Base-by-base conservation (phyloP, 2,888 invertebrate genomes). In the Zele albiditarsus region DNA sequence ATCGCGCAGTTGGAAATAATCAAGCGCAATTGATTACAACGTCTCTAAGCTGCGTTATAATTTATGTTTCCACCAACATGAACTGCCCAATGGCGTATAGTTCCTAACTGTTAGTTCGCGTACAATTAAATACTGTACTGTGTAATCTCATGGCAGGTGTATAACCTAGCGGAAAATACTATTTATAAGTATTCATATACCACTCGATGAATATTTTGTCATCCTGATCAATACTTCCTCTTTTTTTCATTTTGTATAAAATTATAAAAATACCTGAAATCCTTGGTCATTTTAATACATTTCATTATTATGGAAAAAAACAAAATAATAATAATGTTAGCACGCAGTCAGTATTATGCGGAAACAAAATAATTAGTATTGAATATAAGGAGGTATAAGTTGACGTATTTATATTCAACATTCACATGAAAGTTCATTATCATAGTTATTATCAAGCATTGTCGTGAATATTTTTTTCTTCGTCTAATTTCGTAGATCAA, bases 201-300 rank as follows among this genome's bases (percentile, higher is more conserved):
- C 33, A 23, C 16, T 49, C 12, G 27, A 27, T 23, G 25, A 23
- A 73, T 42, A 58, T 46, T 73, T 16, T 42, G 33, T 33, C 3
- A 53, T 60, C 14, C 10, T 28, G 53, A 67, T 46, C 27, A 46
- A 71, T 73, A 58, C 28, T 20, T 58, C 68, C 63, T 46, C 60
- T 77, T 73, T 42, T 42, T 14, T 49, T 49, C 49, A 49, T 49
- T 53, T 74, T 71, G 71, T 80, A 79, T 79, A 80, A 79, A 80
- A 80, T 78, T 80, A 80, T 80, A 74, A 80, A 80, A 80, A 80
- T 79, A 80, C 33, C 46, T 46, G 46, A 68, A 67, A 42, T 57
- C 57, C 66, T 16, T 27, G 23, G 53, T 31, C 38, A 38, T 69
- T 31, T 31, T 28, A 53, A 49, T 69, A 33, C 27, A 38, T 63